These are phyloP conservation scores for Darevskia mixta DNA, from an alignment of 2,797 vertebrate species.

Conservation along the genomic window DNA sequence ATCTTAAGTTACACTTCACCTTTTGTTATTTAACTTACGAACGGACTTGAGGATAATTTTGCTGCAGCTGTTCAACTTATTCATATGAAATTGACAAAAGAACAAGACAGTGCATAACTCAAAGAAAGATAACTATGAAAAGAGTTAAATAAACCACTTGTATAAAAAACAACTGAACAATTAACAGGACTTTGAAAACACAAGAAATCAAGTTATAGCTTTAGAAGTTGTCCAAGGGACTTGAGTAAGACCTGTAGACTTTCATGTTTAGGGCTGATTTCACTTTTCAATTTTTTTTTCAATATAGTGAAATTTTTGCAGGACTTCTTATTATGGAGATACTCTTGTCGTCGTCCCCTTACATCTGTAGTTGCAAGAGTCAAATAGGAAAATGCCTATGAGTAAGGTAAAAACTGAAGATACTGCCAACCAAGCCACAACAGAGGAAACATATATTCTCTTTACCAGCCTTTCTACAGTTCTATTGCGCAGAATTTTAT, in stretches of 20 bases:
- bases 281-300: not conserved
- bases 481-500: not conserved
- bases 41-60: not conserved
- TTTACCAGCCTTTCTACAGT: not conserved
- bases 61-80: conserved; percentile 32
- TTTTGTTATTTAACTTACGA: no score
- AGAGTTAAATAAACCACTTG: not conserved
- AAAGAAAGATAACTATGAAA: conserved; percentile 51
- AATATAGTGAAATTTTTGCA: not conserved
- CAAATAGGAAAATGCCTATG: conserved; percentile 23
- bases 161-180: not conserved
- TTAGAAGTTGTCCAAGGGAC: conserved; percentile 41
- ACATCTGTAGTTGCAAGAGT: conserved; percentile 13
- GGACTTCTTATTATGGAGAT: not conserved
- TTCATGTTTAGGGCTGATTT: not conserved
- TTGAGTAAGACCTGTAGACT: conserved; percentile 23
- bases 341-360: fast-evolving
- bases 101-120: conserved; percentile 22
- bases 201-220: conserved; percentile 23
- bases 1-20: not conserved
- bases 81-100: conserved; percentile 76
- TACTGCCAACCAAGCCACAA: not conserved
- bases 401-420: not conserved
- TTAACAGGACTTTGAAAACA: not conserved
- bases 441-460: conserved; percentile 15